Evolutionary conservation across 2,797 vertebrate genomes (phyloP).

Genomic region (Pagetopsis macropterus): DNA sequence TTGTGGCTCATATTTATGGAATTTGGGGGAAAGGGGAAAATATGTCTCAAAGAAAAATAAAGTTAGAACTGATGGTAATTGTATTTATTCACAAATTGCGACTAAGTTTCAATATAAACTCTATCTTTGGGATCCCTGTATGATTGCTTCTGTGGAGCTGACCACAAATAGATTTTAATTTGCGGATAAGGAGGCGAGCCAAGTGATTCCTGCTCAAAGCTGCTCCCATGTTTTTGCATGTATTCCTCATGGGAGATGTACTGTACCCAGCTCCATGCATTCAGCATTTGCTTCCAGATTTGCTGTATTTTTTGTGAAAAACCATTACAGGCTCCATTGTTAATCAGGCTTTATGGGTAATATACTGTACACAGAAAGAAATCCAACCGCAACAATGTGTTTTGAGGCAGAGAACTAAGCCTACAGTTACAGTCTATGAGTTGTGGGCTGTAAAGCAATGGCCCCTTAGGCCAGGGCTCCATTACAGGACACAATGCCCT

Average conservation of each 20-base stretch:
- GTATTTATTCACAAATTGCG: conserved; percentile 19
- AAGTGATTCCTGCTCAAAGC: conserved; percentile 58
- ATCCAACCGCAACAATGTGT: conserved; percentile 44
- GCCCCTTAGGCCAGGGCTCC: conserved; percentile 52
- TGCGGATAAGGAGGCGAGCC: conserved; percentile 34
- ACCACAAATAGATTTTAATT: conserved; percentile 50
- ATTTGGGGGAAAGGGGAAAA: conserved; percentile 26
- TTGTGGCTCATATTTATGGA: conserved; percentile 37
- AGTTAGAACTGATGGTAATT: conserved; percentile 18
- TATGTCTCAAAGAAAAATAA: not conserved
- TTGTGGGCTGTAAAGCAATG: conserved; percentile 47
- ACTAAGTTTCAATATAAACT: not conserved
- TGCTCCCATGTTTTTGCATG: conserved; percentile 4
- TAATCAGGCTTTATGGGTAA: conserved; percentile 28
- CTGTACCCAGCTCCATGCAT: conserved; percentile 12
- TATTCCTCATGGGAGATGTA: conserved; percentile 18
- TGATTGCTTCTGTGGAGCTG: conserved; percentile 33
- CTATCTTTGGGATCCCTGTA: conserved; percentile 21
- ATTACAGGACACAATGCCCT: conserved; percentile 62
- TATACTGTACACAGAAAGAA: conserved; percentile 28
- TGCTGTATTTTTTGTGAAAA: conserved; percentile 30
- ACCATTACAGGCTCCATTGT: conserved; percentile 18
- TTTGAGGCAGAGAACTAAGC: conserved; percentile 48
- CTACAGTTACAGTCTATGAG: conserved; percentile 38
- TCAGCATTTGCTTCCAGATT: conserved; percentile 18